Evolutionary conservation across 1,140 invertebrate genomes (phyloP).

Genomic region (Pemphigus obesinymphae): DNA sequence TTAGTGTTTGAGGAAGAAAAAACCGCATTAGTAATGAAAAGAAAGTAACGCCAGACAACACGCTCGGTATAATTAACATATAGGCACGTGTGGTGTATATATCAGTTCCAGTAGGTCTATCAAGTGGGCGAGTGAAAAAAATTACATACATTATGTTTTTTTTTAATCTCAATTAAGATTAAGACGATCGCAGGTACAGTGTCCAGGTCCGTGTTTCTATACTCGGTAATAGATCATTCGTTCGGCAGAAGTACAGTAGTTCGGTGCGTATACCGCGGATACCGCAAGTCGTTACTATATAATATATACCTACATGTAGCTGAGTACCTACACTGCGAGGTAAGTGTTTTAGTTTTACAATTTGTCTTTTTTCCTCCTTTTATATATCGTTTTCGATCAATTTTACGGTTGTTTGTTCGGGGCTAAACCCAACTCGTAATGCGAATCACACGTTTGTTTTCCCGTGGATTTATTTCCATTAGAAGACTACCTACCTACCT

Average conservation of each 20-base stretch:
- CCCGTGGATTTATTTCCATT: background rate
- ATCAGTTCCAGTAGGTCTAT: constrained; percentile 31
- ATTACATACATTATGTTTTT: background rate
- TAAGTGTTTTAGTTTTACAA: too few species aligned
- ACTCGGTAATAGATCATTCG: background rate
- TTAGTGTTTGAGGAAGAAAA: background rate
- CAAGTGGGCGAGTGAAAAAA: constrained; percentile 32
- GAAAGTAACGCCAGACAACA: constrained; percentile 14
- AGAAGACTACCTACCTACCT: too few species aligned
- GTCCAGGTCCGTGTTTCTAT: too few species aligned
- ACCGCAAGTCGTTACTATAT: background rate
- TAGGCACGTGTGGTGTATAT: background rate
- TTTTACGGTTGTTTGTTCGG: background rate
- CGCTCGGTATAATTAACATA: background rate
- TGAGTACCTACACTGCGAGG: too few species aligned
- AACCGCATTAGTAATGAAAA: constrained; percentile 26
- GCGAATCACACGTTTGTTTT: background rate
- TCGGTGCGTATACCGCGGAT: background rate
- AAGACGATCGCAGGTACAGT: background rate
- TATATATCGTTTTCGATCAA: background rate
- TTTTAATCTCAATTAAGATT: background rate
- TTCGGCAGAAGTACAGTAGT: background rate
- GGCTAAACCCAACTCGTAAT: too few species aligned
- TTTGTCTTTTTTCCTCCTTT: background rate
- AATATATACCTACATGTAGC: background rate